Evolutionary conservation across 2,797 vertebrate species (phyloP), one percentile per base, ranked within the genome.

Genomic region (Oryzias sinensis): DNA sequence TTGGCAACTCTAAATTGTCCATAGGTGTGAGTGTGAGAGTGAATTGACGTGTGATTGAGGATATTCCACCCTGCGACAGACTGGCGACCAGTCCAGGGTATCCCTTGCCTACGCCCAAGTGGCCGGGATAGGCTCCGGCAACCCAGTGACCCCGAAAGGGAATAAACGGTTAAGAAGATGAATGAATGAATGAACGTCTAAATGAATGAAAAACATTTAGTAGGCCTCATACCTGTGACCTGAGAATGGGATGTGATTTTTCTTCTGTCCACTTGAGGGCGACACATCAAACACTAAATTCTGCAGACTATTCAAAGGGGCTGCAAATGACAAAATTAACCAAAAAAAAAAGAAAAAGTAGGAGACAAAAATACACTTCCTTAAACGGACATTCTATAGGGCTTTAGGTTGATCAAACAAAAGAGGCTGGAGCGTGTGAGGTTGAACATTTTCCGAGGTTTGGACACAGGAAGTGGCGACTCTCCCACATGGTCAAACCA

Each of bases 401-500:
- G 57, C 37, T 70, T 76, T 66, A 65, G 67, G 70, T 76, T 59
- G 70, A 83, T 77, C 56, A 62, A 29, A 61, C 43, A 56, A 80
- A 77, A 65, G 45, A 22, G 65, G 74, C 76, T 66, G 75, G 49
- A 49, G 52, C 43, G 13, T 59, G 64, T 33, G 15, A 47, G 43
- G 72, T 52, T 57, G 9, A 37, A 51, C 51, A 49, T 67, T 55
- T 59, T 45, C 40, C 56, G 25, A 43, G 62, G 77, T 78, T 79
- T 81, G 77, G 79, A 83, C 73, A 73, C 69, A 77, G 76, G 81
- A 76, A 73, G 61, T 69, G 42, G 72, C 53, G 65, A 78, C 67
- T 66, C 52, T 15, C 73, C 84, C 81, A 78, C 84, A 82, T 68
- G 79, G 78, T 74, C 74, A 68, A 79, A 79, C 82, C 76, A 72